Percentiles rank a stretch among this genome's conserved stretches.
Evolutionary conservation across 1,140 invertebrate species (phyloP).

Genomic region (Panagrolaimus sp.): DNA sequence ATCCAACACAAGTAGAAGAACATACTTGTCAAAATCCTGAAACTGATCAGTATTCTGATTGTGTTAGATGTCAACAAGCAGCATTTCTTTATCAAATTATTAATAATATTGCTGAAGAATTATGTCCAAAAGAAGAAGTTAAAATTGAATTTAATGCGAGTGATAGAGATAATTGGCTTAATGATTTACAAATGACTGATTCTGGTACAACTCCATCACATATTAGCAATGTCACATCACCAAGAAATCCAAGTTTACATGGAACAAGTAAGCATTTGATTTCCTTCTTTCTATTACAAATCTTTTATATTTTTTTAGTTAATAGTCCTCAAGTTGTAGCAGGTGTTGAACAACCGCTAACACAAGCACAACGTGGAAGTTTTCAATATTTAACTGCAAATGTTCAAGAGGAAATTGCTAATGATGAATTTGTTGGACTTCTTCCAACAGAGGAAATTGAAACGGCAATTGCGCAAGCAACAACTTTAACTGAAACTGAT

Average conservation of each 20-base stretch:
- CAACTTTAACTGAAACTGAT: conserved; percentile 80
- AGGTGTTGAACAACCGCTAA: not conserved
- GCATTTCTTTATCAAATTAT: conserved; percentile 85
- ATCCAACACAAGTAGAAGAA: conserved; percentile 69
- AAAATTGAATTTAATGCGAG: conserved; percentile 44
- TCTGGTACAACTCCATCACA: conserved; percentile 35
- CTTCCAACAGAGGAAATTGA: conserved; percentile 71
- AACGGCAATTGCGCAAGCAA: conserved; percentile 73
- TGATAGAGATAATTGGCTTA: conserved; percentile 31
- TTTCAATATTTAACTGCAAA: conserved; percentile 78
- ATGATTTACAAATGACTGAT: conserved; percentile 32
- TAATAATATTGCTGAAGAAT: conserved; percentile 54
- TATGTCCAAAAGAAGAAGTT: conserved; percentile 63
- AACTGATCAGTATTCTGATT: conserved; percentile 65
- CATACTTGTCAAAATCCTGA: conserved; percentile 67
- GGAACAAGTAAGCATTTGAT: conserved; percentile 5
- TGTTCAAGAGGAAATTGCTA: conserved; percentile 73
- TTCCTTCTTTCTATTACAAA: not conserved
- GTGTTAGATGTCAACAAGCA: conserved; percentile 80
- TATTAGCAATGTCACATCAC: conserved; percentile 41
- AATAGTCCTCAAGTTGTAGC: conserved; percentile 6
- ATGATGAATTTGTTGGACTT: conserved; percentile 74
- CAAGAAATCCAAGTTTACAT: conserved; percentile 26
- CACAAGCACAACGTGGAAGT: not conserved
- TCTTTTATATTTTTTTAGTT: conserved; percentile 13